These are phyloP conservation scores for Drosophila peninsularis DNA, from an alignment of 2,888 invertebrate genomes.

Conservation along the genomic window DNA sequence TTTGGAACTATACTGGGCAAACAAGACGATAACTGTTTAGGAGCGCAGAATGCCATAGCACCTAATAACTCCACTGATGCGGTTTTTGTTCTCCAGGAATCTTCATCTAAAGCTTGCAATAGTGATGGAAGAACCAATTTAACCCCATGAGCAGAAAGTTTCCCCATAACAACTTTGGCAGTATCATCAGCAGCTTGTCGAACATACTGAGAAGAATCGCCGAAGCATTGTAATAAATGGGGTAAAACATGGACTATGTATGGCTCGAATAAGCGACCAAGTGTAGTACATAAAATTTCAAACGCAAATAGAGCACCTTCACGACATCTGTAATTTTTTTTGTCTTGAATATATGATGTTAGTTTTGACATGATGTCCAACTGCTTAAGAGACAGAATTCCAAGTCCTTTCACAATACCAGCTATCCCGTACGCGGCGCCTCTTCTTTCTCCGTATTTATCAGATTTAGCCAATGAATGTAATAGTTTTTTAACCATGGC, in stretches of 20 bases:
- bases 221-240: slow-evolving; percentile 96
- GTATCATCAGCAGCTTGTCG: slow-evolving; percentile 98
- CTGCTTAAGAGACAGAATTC: slow-evolving; percentile 97
- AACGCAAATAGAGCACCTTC: slow-evolving; percentile 99
- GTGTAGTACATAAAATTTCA: slow-evolving; percentile 95
- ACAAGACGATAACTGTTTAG: slow-evolving; percentile 98
- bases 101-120: slow-evolving; percentile 96
- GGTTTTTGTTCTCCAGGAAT: slow-evolving; percentile 99
- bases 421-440: slow-evolving; percentile 99
- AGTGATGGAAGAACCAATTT: slow-evolving; percentile 98
- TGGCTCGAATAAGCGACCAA: slow-evolving; percentile 98
- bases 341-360: slow-evolving; percentile 97
- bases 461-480: slow-evolving; percentile 93
- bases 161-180: slow-evolving; percentile 97
- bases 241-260: slow-evolving; percentile 99
- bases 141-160: slow-evolving; percentile 98
- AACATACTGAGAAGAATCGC: slow-evolving; percentile 97
- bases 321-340: slow-evolving; percentile 96
- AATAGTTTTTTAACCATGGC: slow-evolving; percentile 94
- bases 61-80: slow-evolving; percentile 98
- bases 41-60: slow-evolving; percentile 99
- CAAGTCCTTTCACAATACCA: slow-evolving; percentile 98
- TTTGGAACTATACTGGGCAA: slow-evolving; percentile 99
- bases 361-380: slow-evolving; percentile 97
- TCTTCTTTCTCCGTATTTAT: slow-evolving; percentile 92